A percentile compares a stretch with the other conserved stretches of the same genome.
Evolutionary conservation across 2,797 vertebrate species (phyloP).

Genomic region (Enteromius anoplus): DNA sequence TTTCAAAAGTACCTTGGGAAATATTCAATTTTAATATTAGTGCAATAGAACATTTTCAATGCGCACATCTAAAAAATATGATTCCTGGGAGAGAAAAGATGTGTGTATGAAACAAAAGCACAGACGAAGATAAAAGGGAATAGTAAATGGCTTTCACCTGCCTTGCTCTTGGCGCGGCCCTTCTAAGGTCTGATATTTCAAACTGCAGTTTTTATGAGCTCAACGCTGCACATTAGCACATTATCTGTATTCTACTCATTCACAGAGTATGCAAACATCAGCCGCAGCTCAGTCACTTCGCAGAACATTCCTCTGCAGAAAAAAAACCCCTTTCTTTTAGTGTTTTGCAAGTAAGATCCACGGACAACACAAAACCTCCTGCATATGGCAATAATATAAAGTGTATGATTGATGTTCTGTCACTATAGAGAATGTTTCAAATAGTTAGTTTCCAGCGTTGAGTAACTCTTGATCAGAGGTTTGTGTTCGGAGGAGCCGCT

Average conservation of each 20-base stretch:
- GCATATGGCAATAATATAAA: background rate
- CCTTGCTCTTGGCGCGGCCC: conserved; percentile 55
- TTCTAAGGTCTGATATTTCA: conserved; percentile 68
- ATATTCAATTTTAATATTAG: conserved; percentile 5
- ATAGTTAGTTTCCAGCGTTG: background rate
- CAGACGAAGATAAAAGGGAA: conserved; percentile 69
- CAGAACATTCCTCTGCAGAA: background rate
- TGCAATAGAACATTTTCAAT: conserved; percentile 14
- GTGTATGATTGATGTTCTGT: background rate
- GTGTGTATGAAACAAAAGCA: conserved; percentile 37
- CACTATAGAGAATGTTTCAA: background rate
- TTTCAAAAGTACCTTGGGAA: conserved; percentile 6
- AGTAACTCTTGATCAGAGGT: background rate
- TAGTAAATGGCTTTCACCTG: conserved; percentile 65
- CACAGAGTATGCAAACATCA: conserved; percentile 31
- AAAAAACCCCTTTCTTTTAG: background rate
- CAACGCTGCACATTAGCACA: conserved; percentile 58
- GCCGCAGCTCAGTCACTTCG: background rate
- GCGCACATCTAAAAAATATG: conserved; percentile 3
- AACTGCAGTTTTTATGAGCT: conserved; percentile 70
- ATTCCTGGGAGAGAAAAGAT: conserved; percentile 31
- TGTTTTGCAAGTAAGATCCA: conserved; percentile 4
- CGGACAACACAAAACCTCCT: background rate
- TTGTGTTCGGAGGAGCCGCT: background rate
- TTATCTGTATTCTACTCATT: conserved; percentile 49